These are phyloP conservation scores for Pseudeuparius sepicola DNA, from an alignment of 2,888 invertebrate genomes.

Conservation along the genomic window DNA sequence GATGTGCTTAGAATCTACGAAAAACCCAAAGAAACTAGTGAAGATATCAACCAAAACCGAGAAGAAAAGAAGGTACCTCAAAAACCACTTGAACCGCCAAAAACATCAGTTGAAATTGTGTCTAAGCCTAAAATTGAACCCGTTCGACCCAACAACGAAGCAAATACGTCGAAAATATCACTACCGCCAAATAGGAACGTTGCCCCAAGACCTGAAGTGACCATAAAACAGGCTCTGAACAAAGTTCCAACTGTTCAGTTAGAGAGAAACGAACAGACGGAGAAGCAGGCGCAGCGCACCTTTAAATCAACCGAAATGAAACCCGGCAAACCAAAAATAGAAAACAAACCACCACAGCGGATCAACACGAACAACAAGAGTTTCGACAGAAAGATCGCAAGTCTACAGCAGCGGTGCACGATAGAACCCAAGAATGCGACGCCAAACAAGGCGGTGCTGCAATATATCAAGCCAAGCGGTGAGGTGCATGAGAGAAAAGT, in stretches of 20 bases:
- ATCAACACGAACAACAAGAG: constrained; percentile 24
- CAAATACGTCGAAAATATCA: constrained; percentile 16
- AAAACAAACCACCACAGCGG: constrained; percentile 15
- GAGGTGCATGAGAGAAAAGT: constrained; percentile 22
- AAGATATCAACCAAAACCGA: constrained; percentile 9
- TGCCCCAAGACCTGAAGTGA: constrained; percentile 8
- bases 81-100: constrained; percentile 5
- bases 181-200: constrained; percentile 12
- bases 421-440: constrained; percentile 29
- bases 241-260: constrained; percentile 28
- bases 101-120: constrained; percentile 1
- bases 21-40: constrained; percentile 5
- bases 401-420: constrained; percentile 32
- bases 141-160: constrained; percentile 10
- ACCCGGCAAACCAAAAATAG: constrained; percentile 22
- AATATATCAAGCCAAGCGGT: constrained; percentile 13
- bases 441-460: constrained; percentile 8
- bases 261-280: constrained; percentile 28
- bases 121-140: constrained; percentile 5
- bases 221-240: constrained; percentile 4
- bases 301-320: constrained; percentile 32
- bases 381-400: constrained; percentile 31
- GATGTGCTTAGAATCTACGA: background rate
- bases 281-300: constrained; percentile 31
- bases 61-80: constrained; percentile 9